Evolutionary conservation across 1,140 invertebrate species (phyloP), one percentile per base, ranked within the genome.

Genomic region (Bradynema listronoti): DNA sequence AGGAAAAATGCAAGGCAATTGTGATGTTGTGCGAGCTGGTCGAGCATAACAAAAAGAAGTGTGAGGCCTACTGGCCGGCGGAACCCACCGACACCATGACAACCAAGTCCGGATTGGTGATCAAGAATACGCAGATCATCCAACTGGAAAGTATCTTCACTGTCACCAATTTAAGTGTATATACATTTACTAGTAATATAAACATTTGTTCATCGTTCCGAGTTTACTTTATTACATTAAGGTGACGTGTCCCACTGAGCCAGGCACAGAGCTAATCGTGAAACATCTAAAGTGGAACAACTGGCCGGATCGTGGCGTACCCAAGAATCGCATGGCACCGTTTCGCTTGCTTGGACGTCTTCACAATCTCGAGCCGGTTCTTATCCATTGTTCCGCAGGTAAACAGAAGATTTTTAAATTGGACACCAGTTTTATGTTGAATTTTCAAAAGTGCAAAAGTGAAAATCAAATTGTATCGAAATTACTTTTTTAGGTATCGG

Each of bases 401-500:
- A n/a, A n/a, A n/a, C n/a, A n/a, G n/a, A n/a, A n/a, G n/a, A n/a
- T n/a, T n/a, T n/a, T n/a, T n/a, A n/a, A n/a, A n/a, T n/a, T n/a
- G n/a, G n/a, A n/a, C n/a, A n/a, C n/a, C n/a, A n/a, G n/a, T n/a
- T n/a, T n/a, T n/a, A n/a, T n/a, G n/a, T n/a, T n/a, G n/a, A n/a
- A n/a, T n/a, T n/a, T n/a, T n/a, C n/a, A n/a, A n/a, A n/a, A n/a
- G n/a, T n/a, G n/a, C n/a, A n/a, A n/a, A n/a, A n/a, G n/a, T n/a
- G n/a, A n/a, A n/a, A n/a, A n/a, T n/a, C n/a, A n/a, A n/a, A n/a
- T n/a, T n/a, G n/a, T n/a, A n/a, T n/a, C n/a, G n/a, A n/a, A n/a
- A n/a, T 19, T 25, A 4, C 16, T 25, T 43, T 43, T 55, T 53
- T 36, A 55, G 93, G 93, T 9, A 95, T 97, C 72, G 92, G 93